A percentile compares a stretch with the other conserved stretches of the same genome.
phyloP scores from a whole-genome alignment of 2,888 invertebrate genomes.

The Terebella lapidaria region DNA sequence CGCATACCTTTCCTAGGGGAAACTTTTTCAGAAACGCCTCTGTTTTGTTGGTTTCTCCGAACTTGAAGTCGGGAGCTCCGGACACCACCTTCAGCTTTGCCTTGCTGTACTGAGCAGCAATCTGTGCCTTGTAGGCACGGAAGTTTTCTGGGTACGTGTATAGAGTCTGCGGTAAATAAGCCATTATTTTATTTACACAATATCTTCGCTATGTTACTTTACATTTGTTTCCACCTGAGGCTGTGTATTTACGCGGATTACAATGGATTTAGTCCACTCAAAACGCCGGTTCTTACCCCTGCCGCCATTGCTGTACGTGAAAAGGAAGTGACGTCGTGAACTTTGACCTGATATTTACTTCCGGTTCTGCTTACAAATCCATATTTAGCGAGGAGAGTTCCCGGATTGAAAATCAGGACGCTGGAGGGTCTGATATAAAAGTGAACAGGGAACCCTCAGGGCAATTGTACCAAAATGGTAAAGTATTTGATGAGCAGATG shows the following conservation, averaged over 20 bases:
- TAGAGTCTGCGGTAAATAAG: slow-evolving; percentile 72
- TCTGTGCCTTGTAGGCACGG: slow-evolving; percentile 94
- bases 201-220: no score
- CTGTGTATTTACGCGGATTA: not conserved
- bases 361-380: slow-evolving; percentile 15
- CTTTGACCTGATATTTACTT: not conserved
- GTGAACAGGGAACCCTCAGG: no score
- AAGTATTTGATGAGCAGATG: no score
- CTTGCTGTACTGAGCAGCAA: slow-evolving; percentile 95
- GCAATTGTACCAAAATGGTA: not conserved
- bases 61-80: slow-evolving; percentile 67
- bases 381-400: slow-evolving; percentile 17
- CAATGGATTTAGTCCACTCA: not conserved
- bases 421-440: no score
- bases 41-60: slow-evolving; percentile 88
- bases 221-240: not conserved
- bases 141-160: slow-evolving; percentile 98
- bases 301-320: slow-evolving; percentile 56
- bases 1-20: slow-evolving; percentile 90
- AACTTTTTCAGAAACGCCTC: slow-evolving; percentile 86
- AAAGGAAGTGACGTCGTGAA: slow-evolving; percentile 33
- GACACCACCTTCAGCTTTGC: slow-evolving; percentile 56
- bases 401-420: slow-evolving; percentile 22
- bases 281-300: slow-evolving; percentile 56
- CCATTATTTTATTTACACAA: no score